Percentiles rank a stretch among this genome's conserved stretches.
Evolutionary conservation across 2,888 invertebrate species (phyloP).

Genomic region (Platerodrilus igneus): DNA sequence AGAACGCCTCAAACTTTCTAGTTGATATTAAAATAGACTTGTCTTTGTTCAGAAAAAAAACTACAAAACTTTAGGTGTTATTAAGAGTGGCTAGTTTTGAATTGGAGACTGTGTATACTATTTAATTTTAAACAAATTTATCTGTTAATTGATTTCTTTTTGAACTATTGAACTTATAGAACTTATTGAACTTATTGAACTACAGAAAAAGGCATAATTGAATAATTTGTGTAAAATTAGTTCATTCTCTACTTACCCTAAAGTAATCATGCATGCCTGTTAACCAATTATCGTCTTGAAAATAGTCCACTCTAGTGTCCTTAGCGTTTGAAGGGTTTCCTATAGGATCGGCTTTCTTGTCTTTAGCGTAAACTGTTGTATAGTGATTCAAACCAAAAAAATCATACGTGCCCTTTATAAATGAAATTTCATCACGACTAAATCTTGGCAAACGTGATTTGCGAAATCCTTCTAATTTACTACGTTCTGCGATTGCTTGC

Average conservation of each 20-base stretch:
- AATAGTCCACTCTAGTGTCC: constrained; percentile 45
- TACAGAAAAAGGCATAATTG: too few species aligned
- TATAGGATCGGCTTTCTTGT: constrained; percentile 5
- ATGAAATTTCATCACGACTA: constrained; percentile 55
- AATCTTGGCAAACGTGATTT: constrained; percentile 61
- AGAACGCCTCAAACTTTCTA: too few species aligned
- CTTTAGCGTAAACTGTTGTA: constrained; percentile 35
- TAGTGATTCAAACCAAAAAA: constrained; percentile 75
- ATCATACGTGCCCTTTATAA: constrained; percentile 61
- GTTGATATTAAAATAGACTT: too few species aligned
- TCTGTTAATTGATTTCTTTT: too few species aligned
- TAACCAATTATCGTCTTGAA: constrained; percentile 47
- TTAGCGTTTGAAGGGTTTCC: constrained; percentile 9
- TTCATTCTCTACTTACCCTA: constrained; percentile 35
- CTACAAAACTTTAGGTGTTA: too few species aligned
- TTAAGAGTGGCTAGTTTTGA: too few species aligned
- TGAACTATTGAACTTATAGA: background rate
- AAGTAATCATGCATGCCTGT: constrained; percentile 49
- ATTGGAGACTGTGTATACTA: too few species aligned
- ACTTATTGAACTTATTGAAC: too few species aligned
- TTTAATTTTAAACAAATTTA: too few species aligned
- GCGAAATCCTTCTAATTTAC: constrained; percentile 54
- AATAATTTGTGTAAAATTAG: background rate
- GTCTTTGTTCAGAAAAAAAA: too few species aligned
- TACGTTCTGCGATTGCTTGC: constrained; percentile 53